These are phyloP conservation scores for Helarctos malayanus DNA, from an alignment of 2,797 vertebrate genomes.

Conservation along the genomic window DNA sequence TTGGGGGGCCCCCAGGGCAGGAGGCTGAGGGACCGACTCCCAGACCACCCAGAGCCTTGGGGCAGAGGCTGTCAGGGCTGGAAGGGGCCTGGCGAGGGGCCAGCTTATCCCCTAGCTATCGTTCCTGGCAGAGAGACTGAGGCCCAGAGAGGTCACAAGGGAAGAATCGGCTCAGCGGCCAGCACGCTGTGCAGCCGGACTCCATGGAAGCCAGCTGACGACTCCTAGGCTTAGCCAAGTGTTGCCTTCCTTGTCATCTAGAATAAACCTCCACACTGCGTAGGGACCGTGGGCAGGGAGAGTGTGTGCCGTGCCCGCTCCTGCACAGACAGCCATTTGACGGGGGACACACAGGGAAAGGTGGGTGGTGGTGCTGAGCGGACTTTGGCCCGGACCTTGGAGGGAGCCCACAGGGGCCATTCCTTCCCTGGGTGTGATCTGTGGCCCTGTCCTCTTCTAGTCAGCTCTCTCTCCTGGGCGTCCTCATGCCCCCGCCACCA, in stretches of 20 bases:
- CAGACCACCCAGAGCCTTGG: not conserved
- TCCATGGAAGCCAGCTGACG: not conserved
- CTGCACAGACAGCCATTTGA: not conserved
- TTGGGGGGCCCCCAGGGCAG: fast-evolving
- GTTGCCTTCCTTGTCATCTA: not conserved
- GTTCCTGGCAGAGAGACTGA: not conserved
- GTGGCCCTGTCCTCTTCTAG: not conserved
- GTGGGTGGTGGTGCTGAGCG: fast-evolving
- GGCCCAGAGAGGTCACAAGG: not conserved
- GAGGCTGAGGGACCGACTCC: not conserved
- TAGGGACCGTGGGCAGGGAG: fast-evolving
- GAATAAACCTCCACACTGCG: fast-evolving
- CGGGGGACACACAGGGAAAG: not conserved
- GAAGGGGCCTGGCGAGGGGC: not conserved
- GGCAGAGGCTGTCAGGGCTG: not conserved
- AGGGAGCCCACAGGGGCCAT: not conserved
- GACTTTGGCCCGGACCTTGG: not conserved
- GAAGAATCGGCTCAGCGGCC: not conserved
- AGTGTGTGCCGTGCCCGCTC: too few relatives aligned
- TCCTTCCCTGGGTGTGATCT: not conserved
- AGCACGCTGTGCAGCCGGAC: not conserved
- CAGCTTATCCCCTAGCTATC: not conserved
- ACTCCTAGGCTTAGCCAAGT: not conserved
- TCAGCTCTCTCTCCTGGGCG: not conserved
- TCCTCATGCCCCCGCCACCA: not conserved